Evolutionary conservation across 2,113 vertebrate genomes (phyloP), one percentile per base, ranked within the genome.

Genomic region (Dasyornis broadbenti): DNA sequence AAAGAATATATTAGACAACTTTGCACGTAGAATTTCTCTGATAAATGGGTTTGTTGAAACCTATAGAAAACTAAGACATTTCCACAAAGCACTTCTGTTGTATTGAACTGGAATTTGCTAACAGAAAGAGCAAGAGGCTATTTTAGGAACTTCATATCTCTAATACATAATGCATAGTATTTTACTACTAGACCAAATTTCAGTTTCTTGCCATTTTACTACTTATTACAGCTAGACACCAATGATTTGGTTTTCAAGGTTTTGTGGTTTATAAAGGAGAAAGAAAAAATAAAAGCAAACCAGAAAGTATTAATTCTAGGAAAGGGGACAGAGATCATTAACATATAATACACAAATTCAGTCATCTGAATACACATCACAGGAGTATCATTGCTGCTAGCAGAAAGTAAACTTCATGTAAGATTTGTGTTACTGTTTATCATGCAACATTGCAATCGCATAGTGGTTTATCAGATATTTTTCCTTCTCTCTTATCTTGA

Each of bases 401-500:
- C 8, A 87, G 53, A 95, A 95, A 88, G 47, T 71, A 88, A 96
- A 90, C 33, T 75, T 95, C 44, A 79, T 52, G 61, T 82, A 92
- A 92, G 64, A 92, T 85, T 73, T 83, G 39, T 82, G 26, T 54
- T 75, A 85, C 72, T 95, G 53, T 90, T 94, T 94, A 44, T 49
- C 91, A 81, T 78, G 93, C 96, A 91, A 91, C 66, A 69, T 17
- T 79, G 42, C 31, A 97, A 95, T 23, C 91, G 54, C 73, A 50
- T 31, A 92, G 39, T 59, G 72, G 37, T 66, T 94, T 80, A 92
- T 92, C 91, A 95, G 54, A 92, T 83, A 79, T 69, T 93, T 97
- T 90, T 90, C 92, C 56, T 73, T 91, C 81, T 59, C 69, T 86
- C 85, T 77, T 90, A 94, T 96, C 76, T 95, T 97, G 68, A 95